Conservation (phyloP, 2,797 vertebrate species). For the Gambusia yucatana region DNA sequence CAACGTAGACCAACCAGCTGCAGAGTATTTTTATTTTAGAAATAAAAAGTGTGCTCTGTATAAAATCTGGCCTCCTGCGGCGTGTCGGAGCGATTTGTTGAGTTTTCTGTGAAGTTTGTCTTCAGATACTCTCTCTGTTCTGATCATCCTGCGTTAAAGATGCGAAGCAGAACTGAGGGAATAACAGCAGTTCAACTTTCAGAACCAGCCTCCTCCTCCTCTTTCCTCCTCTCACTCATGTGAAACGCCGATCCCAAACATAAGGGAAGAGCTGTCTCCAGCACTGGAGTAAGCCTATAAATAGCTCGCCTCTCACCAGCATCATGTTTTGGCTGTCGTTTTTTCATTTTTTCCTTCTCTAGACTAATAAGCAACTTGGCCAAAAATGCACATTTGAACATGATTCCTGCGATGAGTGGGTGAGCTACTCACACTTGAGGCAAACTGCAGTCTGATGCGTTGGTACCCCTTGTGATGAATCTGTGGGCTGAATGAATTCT, state of each 20-base stretch:
- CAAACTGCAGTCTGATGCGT: slow-evolving; percentile 37
- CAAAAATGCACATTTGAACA: slow-evolving; percentile 37
- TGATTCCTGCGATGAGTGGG: slow-evolving; percentile 35
- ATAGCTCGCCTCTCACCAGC: slow-evolving; percentile 68
- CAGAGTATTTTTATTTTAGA: neutral
- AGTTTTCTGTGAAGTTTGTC: neutral
- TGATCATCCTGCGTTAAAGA: neutral
- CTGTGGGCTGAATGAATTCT: slow-evolving; percentile 51
- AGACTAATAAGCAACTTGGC: slow-evolving; percentile 42
- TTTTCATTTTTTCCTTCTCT: slow-evolving; percentile 18
- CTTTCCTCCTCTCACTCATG: slow-evolving; percentile 22
- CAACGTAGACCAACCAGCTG: neutral
- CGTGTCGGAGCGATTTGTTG: neutral
- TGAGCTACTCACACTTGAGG: slow-evolving; percentile 24
- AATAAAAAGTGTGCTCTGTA: neutral
- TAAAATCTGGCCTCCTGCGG: neutral
- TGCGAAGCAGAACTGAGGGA: neutral
- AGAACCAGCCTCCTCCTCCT: neutral
- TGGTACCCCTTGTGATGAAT: slow-evolving; percentile 23
- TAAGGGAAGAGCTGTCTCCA: slow-evolving; percentile 57
- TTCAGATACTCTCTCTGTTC: neutral
- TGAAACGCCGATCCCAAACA: slow-evolving; percentile 67
- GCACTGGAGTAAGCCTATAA: slow-evolving; percentile 69
- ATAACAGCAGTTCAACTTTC: neutral
- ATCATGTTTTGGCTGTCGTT: slow-evolving; percentile 57